Evolutionary conservation across 2,888 invertebrate genomes (phyloP), one percentile per base, ranked within the genome.

Genomic region (Uloborus plumipes): DNA sequence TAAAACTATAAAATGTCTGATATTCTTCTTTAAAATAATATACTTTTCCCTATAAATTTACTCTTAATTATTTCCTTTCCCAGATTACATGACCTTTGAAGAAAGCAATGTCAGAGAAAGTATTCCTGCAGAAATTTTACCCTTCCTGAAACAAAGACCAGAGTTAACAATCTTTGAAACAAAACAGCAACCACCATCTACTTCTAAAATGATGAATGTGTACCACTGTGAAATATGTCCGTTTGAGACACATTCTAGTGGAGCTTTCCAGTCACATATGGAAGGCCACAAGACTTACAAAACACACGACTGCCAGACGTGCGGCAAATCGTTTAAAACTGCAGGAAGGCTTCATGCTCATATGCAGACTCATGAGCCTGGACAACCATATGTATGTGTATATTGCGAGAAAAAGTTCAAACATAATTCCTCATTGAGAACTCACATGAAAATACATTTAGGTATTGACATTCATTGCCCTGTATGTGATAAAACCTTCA

Each of bases 361-460:
- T n/a, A 74, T 81, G 74, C 18, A 18, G 16, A 65, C 58, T 7
- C 80, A 81, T 59, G 55, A 73, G 2, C 4, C 15, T 7, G 26
- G 1, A 16, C 58, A 51, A 9, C 31, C 49, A 1, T 61, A 64
- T 64, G 69, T 55, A 14, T 81, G 80, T 26, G 22, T 70, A 11
- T 81, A 81, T 39, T 81, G 80, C 59, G 80, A 81, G 64, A 81
- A 81, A 31, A 69, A 70, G 51, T 81, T 81, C 50, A 81, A 81
- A 47, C 59, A 53, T 39, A 62, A 69, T 1, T 31, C 64, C 16
- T 49, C 74, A 2, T 51, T 81, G 26, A 81, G 64, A 16, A 49
- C 49, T 65, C 80, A 81, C 20, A 65, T 81, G 22, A 74, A 70
- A n/a, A 70, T 58, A 26, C 78, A 78, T 62, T 78, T 78, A 31